These are phyloP conservation scores for Clanis bilineata DNA, from an alignment of 2,888 invertebrate species.

Conservation along the genomic window DNA sequence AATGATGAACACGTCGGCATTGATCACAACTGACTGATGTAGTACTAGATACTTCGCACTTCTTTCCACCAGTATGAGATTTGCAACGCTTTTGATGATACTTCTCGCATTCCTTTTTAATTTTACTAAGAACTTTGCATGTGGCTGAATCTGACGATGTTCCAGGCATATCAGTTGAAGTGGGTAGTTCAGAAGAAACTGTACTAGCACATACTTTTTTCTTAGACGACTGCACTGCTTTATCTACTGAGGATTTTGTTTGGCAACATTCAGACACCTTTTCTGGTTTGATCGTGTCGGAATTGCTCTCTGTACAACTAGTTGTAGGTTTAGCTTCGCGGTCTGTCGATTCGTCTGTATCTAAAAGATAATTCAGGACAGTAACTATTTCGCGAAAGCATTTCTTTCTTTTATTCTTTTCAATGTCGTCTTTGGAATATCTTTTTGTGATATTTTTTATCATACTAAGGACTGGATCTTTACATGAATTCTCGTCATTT, in stretches of 20 bases:
- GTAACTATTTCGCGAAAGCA: conserved; percentile 70
- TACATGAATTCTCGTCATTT: background rate
- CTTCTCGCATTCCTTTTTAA: conserved; percentile 70
- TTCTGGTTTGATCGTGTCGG: conserved; percentile 13
- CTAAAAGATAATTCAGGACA: conserved; percentile 66
- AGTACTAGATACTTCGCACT: conserved; percentile 63
- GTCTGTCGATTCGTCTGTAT: conserved; percentile 64
- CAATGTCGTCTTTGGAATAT: conserved; percentile 64
- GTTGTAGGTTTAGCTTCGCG: conserved; percentile 25
- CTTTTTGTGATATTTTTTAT: conserved; percentile 70
- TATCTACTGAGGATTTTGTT: conserved; percentile 43
- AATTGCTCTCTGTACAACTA: conserved; percentile 17
- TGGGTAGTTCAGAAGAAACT: conserved; percentile 55
- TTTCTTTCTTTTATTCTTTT: conserved; percentile 61
- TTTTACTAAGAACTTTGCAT: conserved; percentile 66
- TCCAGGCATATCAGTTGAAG: conserved; percentile 57
- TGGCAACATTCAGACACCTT: conserved; percentile 23
- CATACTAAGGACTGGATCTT: conserved; percentile 57
- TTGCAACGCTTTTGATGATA: conserved; percentile 67
- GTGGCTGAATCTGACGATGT: conserved; percentile 66
- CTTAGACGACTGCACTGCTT: conserved; percentile 50
- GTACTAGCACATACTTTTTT: conserved; percentile 33
- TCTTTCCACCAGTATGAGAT: conserved; percentile 39
- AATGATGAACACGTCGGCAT: conserved; percentile 59
- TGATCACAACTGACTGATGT: conserved; percentile 64